Base-by-base conservation (phyloP, 2,888 invertebrate species). In the Agapetus fuscipes region DNA sequence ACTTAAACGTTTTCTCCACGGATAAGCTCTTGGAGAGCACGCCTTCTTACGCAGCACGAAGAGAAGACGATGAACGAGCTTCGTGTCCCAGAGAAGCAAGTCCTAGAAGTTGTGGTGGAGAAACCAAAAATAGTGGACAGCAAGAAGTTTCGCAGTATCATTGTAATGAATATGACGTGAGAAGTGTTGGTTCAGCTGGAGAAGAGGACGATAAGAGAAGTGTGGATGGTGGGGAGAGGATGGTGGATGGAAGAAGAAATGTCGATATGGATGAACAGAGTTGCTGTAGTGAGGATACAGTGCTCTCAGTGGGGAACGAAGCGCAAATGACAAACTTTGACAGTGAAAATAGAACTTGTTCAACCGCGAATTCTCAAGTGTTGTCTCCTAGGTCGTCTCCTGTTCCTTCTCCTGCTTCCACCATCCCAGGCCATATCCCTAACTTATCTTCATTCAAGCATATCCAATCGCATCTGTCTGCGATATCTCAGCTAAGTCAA, bases 281-380 rank as follows among this genome's bases (percentile, higher is more conserved):
- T 43, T 78, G 80, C 48, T 78, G 80, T 50, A 80, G 80, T 51
- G 83, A 83, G 52, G 85, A 83, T 53, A 87, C 86, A 29, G 86
- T 85, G 3, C 56, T 87, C 20, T 86, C 85, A 50, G 86, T 87
- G 48, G 85, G 86, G 4, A 84, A 85, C 55, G 86, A 87, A 52
- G 77, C 75, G 2, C 71, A 75, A 14, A 64, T 74, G 5, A 66
- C 69, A 2, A 57, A 52, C 25, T 63, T 55, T 39, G 45, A 48
- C 37, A 48, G 41, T 38, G 48, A 49, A 36, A 44, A 37, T 13
- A 37, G 46, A 34, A 46, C 39, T 34, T 39, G 35, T 26, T 45
- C 48, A 0, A 48, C 46, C 15, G 46, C 46, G 7, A 47, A 39
- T 30, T 45, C 46, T 26, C 60, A 54, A 42, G 33, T 45, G 7